Percentiles rank a stretch among this genome's conserved stretches.
phyloP scores from a whole-genome alignment of 2,797 vertebrate species.

The Telmatherina bonti region DNA sequence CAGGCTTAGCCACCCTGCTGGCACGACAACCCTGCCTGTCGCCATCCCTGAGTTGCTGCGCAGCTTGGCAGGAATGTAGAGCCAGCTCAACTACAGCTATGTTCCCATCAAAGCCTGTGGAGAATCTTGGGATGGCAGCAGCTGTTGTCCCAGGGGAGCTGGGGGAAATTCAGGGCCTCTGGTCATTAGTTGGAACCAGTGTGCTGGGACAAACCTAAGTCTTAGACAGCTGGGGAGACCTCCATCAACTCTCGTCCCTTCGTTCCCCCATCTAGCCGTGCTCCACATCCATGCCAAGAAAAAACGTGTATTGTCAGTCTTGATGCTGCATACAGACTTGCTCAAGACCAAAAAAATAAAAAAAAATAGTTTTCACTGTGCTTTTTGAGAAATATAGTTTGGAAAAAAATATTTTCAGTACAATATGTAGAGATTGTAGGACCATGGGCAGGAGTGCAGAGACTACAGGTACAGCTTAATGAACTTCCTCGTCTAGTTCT shows the following conservation, averaged over 20 bases:
- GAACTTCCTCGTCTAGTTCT: no score
- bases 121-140: constrained; percentile 78
- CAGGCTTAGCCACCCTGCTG: constrained; percentile 83
- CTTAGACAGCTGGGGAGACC: constrained; percentile 76
- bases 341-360: constrained; percentile 10
- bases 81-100: constrained; percentile 74
- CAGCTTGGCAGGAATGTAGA: constrained; percentile 70
- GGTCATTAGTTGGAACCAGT: constrained; percentile 84
- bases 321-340: constrained; percentile 18
- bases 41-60: constrained; percentile 70
- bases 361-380: constrained; percentile 17
- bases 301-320: constrained; percentile 39
- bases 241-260: constrained; percentile 62
- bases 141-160: constrained; percentile 80
- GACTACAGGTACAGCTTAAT: neutral
- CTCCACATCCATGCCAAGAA: constrained; percentile 41
- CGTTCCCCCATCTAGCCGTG: constrained; percentile 49
- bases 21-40: constrained; percentile 76
- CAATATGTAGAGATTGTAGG: no score
- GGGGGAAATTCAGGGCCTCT: constrained; percentile 74
- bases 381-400: constrained; percentile 1
- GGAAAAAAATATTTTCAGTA: no score
- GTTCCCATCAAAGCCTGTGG: constrained; percentile 77
- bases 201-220: constrained; percentile 71
- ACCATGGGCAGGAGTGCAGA: neutral